A percentile compares a stretch with the other conserved stretches of the same genome.
phyloP scores from a whole-genome alignment of 2,888 invertebrate genomes.

The Neoascia interrupta region DNA sequence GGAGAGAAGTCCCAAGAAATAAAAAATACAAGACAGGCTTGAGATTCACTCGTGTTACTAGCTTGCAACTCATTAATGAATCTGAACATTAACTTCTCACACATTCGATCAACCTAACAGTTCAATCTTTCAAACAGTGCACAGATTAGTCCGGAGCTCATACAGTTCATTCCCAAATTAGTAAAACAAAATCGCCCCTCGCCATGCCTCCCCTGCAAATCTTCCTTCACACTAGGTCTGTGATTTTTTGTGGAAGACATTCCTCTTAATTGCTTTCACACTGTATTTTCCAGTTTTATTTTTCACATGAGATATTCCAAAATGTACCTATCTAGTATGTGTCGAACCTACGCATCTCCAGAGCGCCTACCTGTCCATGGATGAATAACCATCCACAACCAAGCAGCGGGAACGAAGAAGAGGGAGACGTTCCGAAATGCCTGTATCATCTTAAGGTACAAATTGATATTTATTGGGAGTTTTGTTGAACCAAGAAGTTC shows the following conservation, averaged over 20 bases:
- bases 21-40: slow-evolving; percentile 19
- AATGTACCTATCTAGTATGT: neutral
- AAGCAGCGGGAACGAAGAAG: neutral
- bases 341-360: slow-evolving; percentile 23
- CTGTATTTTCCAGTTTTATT: slow-evolving; percentile 28
- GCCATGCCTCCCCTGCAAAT: neutral
- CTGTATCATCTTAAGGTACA: slow-evolving; percentile 42
- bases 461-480: slow-evolving; percentile 66
- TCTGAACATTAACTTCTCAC: slow-evolving; percentile 60
- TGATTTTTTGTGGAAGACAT: neutral
- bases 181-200: slow-evolving; percentile 33
- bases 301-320: neutral
- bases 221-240: slow-evolving; percentile 4
- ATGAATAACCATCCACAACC: slow-evolving; percentile 3
- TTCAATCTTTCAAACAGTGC: slow-evolving; percentile 57
- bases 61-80: slow-evolving; percentile 55
- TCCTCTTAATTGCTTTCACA: slow-evolving; percentile 55
- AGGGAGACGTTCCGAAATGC: slow-evolving; percentile 1
- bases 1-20: neutral
- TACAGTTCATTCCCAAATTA: slow-evolving; percentile 32
- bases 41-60: slow-evolving; percentile 22
- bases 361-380: neutral
- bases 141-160: neutral
- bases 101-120: slow-evolving; percentile 63
- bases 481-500: slow-evolving; percentile 27